Evolutionary conservation across 2,888 invertebrate genomes (phyloP).

Genomic region (Cephus spinipes): DNA sequence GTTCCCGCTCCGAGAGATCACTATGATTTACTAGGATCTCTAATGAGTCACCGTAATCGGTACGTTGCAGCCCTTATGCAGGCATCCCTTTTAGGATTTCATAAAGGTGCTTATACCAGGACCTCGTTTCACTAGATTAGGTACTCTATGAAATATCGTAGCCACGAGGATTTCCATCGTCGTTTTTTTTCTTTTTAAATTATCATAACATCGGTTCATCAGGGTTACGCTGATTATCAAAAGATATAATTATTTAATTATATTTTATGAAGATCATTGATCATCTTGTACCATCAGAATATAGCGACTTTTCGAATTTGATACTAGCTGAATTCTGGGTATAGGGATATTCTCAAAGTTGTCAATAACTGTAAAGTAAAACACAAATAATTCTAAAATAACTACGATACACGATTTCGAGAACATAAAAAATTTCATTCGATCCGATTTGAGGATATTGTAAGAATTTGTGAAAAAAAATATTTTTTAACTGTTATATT

Average conservation of each 20-base stretch:
- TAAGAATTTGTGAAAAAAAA: neutral
- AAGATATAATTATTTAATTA: neutral
- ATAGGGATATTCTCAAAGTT: neutral
- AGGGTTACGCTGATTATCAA: neutral
- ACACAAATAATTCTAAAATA: neutral
- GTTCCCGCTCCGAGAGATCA: slow-evolving; percentile 31
- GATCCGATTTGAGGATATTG: neutral
- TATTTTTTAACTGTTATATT: neutral
- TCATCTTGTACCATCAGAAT: too few species aligned
- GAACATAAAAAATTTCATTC: neutral
- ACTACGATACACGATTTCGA: neutral
- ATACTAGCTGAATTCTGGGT: neutral
- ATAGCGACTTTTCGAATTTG: neutral
- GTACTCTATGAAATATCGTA: neutral
- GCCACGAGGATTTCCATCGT: neutral
- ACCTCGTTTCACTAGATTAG: neutral
- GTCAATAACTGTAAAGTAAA: neutral
- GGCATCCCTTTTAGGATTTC: slow-evolving; percentile 6
- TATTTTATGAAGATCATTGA: too few species aligned
- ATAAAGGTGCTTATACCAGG: neutral
- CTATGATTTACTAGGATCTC: slow-evolving; percentile 56
- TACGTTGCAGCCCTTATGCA: slow-evolving; percentile 29
- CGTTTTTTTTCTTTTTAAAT: neutral
- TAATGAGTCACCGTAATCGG: slow-evolving; percentile 56
- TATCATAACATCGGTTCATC: neutral